These are phyloP conservation scores for Serrognathus titanus DNA, from an alignment of 2,888 invertebrate genomes.

Conservation along the genomic window DNA sequence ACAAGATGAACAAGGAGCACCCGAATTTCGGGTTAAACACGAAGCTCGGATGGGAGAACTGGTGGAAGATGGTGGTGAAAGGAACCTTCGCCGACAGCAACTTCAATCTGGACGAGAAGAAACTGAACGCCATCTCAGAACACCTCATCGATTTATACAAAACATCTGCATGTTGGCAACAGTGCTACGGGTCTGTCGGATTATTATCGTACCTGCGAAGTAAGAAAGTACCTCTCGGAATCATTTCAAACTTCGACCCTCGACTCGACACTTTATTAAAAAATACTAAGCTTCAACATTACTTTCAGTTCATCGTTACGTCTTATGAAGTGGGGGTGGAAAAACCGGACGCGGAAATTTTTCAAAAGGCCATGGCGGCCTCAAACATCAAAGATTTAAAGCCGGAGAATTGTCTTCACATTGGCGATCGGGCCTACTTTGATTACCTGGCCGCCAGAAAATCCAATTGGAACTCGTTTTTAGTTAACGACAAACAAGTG, in stretches of 20 bases:
- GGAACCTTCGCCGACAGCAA: constrained; percentile 61
- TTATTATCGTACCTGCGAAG: constrained; percentile 60
- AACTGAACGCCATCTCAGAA: constrained; percentile 54
- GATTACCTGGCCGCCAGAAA: constrained; percentile 76
- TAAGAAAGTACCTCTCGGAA: constrained; percentile 58
- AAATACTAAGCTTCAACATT: constrained; percentile 62
- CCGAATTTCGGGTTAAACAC: constrained; percentile 77
- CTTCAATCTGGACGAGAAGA: constrained; percentile 40
- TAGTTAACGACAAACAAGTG: constrained; percentile 48
- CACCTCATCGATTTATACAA: constrained; percentile 68
- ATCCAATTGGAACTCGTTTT: constrained; percentile 72
- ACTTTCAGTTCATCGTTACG: constrained; percentile 76
- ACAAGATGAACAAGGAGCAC: constrained; percentile 60
- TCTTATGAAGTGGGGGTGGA: constrained; percentile 71
- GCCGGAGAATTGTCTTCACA: constrained; percentile 70
- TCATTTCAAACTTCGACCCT: constrained; percentile 88
- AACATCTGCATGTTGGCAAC: constrained; percentile 71
- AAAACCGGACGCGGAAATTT: constrained; percentile 76
- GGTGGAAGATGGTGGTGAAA: constrained; percentile 75
- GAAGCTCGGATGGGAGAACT: constrained; percentile 70
- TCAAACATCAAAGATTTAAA: constrained; percentile 48
- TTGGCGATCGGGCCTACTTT: constrained; percentile 73
- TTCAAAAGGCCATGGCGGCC: constrained; percentile 57
- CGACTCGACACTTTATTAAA: constrained; percentile 66
- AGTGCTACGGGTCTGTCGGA: constrained; percentile 61